Base-by-base conservation (phyloP, 2,888 invertebrate species). In the Drosophila mettleri region DNA sequence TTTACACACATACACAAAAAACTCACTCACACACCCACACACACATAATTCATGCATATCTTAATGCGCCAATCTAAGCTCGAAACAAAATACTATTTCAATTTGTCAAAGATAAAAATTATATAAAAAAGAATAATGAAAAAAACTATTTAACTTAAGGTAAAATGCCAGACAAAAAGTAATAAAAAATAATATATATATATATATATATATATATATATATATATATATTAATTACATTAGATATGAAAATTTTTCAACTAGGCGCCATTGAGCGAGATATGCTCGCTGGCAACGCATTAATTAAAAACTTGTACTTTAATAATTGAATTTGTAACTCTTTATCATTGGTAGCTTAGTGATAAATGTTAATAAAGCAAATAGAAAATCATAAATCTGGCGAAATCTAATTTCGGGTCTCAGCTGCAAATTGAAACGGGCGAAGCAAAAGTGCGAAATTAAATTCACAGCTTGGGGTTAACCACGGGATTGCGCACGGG, bases 321-420 rank as follows among this genome's bases (percentile, higher is more conserved):
- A 70, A 65, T 66, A 80, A 66, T 69, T 81, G 63, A 68, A 82
- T 81, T 88, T 86, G 82, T 88, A 87, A 81, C 81, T 89, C 72
- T 82, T 85, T 88, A 88, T 86, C 72, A 80, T 87, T 89, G 76
- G 86, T 87, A 88, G 89, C 72, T 86, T 87, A 87, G 86, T 73
- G 78, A 80, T 89, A 80, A 82, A 86, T 86, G 86, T 89, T 85
- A 73, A 83, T 83, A 71, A 83, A 71, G 38, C 24, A 74, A 78
- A 64, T 36, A 52, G 55, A 54, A 57, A 24, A 31, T 6, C 46
- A 48, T 33, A 22, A 49, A 22, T 8, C 7, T 16, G 16, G 16
- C 27, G 46, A n/a, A n/a, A n/a, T 14, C 67, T 53, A 31, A 31
- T 29, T 48, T 66, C 31, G 65, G 67, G n/a, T 54, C 55, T 45